phyloP scores from a whole-genome alignment of 2,113 vertebrate genomes.

The Chamaetylas fuelleborni region DNA sequence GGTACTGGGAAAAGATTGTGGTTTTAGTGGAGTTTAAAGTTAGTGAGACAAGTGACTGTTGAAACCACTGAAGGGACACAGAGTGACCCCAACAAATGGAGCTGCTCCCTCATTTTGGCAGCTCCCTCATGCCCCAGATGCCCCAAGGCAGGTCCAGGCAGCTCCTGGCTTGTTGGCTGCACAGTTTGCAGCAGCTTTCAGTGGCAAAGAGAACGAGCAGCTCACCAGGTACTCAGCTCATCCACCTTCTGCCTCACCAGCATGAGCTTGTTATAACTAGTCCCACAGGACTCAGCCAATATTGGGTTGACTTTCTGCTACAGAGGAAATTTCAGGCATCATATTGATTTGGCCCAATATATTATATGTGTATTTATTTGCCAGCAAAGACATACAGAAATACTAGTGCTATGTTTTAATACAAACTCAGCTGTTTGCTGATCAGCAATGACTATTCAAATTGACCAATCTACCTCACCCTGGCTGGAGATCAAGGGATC shows the following conservation, averaged over 20 bases:
- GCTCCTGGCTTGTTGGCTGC: neutral
- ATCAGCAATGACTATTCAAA: constrained; percentile 74
- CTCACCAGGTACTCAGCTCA: neutral
- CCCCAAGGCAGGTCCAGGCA: neutral
- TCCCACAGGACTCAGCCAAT: neutral
- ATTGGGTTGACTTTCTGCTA: neutral
- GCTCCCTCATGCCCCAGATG: fast-evolving
- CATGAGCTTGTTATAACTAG: neutral
- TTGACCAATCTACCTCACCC: constrained; percentile 76
- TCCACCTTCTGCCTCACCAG: neutral
- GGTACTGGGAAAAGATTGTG: neutral
- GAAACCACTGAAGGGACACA: neutral
- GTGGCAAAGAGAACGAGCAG: neutral
- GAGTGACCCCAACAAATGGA: fast-evolving
- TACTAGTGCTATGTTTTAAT: constrained; percentile 63
- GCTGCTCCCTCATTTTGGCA: neutral
- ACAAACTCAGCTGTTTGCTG: constrained; percentile 75
- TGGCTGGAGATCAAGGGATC: constrained; percentile 79
- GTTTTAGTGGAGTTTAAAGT: neutral
- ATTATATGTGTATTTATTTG: constrained; percentile 33
- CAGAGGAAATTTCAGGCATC: neutral
- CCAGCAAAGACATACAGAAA: constrained; percentile 60
- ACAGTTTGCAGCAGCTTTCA: neutral
- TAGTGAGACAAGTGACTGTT: neutral
- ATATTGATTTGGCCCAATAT: neutral